Base-by-base conservation (phyloP, 2,113 vertebrate genomes). In the Tinamus guttatus region DNA sequence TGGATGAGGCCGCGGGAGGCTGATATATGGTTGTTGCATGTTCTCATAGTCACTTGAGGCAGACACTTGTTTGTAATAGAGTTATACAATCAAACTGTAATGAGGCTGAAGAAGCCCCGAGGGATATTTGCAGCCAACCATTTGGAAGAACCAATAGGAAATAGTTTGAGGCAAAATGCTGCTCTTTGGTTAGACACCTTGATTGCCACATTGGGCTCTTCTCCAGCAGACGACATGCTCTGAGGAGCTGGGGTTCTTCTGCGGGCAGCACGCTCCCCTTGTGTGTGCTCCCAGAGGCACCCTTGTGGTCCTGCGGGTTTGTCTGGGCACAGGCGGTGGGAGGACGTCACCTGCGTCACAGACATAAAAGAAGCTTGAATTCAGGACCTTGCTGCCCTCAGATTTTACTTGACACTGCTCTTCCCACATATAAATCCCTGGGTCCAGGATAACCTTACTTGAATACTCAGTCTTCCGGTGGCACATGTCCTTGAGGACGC, bases 391-490 rank as follows among this genome's bases (percentile, higher is more conserved):
- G 49, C 49, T 83, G 43, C 68, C 63, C 67, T 59, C 13, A 8
- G 27, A 15, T 15, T 60, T 25, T 16, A 13, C 65, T 52, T 58
- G 32, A 52, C 3, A 0, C 51, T 69, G 78, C 56, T 36, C 45
- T 47, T 90, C 34, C 81, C 5, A 0, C 1, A 0, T 62, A 58
- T 56, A 41, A 65, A 3, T 60, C 54, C 34, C 38, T 38, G 71
- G 30, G 18, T 1, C 3, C 0, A 0, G 32, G 32, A 43, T n/a
- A 28, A 24, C 59, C 6, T 21, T 63, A 0, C 1, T 0, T 63
- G 54, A 63, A 28, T 43, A 17, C 15, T 34, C 32, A 11, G 4
- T 38, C 22, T 92, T 43, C 34, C 52, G 2, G 3, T 49, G 4
- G 0, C 45, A 58, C 43, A 19, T 52, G 76, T 51, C 28, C 30